These are phyloP conservation scores for Nilaparvata lugens DNA, from an alignment of 1,140 invertebrate genomes.

Conservation along the genomic window DNA sequence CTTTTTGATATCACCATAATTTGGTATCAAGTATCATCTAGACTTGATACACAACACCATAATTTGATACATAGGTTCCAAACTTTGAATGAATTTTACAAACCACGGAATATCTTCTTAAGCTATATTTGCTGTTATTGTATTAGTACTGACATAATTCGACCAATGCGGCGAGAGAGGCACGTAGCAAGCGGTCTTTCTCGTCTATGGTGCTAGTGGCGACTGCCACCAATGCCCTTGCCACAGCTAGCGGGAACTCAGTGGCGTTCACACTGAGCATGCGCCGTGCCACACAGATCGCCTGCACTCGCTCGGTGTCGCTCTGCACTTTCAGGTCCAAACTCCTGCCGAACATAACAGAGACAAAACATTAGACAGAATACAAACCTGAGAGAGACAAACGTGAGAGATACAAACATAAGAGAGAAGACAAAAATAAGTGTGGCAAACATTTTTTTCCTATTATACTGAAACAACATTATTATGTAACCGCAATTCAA, in stretches of 20 bases:
- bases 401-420: not conserved
- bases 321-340: conserved; percentile 78
- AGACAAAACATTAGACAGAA: conserved; percentile 14
- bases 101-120: too few species aligned
- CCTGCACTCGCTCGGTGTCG: conserved; percentile 82
- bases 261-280: conserved; percentile 54
- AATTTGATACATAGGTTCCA: conserved; percentile 13
- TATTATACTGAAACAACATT: too few species aligned
- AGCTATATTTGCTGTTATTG: not conserved
- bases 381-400: not conserved
- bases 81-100: conserved; percentile 4
- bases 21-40: conserved; percentile 11
- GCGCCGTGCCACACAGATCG: conserved; percentile 68
- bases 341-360: too few species aligned
- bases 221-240: conserved; percentile 67
- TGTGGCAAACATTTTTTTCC: conserved; percentile 2
- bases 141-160: conserved; percentile 54
- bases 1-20: conserved; percentile 15
- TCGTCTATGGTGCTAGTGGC: conserved; percentile 67
- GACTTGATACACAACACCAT: too few species aligned
- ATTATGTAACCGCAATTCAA: too few species aligned
- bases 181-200: conserved; percentile 51
- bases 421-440: conserved; percentile 12
- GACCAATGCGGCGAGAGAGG: conserved; percentile 73
- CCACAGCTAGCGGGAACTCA: conserved; percentile 52